Conservation (phyloP, 1,140 invertebrate genomes). For the Branchinecta lynchi region DNA sequence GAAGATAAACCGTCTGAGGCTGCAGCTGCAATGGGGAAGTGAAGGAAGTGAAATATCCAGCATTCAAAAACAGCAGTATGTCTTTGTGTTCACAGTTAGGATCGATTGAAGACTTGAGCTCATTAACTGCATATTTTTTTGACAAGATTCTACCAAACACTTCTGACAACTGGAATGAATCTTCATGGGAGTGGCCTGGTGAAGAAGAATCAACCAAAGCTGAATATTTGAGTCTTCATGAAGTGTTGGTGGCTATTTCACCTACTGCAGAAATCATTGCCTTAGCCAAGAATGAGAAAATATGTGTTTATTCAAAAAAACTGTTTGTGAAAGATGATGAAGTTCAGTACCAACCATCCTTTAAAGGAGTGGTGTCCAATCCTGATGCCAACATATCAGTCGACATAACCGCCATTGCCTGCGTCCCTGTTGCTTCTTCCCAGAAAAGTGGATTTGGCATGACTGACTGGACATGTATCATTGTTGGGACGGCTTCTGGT, state of each 20-base stretch:
- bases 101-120: neutral
- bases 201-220: neutral
- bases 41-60: too few relatives aligned
- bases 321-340: neutral
- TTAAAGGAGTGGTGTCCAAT: neutral
- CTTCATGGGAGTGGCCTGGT: neutral
- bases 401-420: constrained; percentile 38
- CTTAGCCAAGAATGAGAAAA: neutral
- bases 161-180: neutral
- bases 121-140: neutral
- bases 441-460: constrained; percentile 43
- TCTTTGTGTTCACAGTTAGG: neutral
- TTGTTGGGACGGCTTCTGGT: constrained; percentile 69
- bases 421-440: constrained; percentile 48
- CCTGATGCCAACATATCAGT: constrained; percentile 29
- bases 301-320: neutral
- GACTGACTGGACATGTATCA: constrained; percentile 86
- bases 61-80: neutral
- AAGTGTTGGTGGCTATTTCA: neutral
- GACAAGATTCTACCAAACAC: neutral
- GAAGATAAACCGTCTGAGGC: too few relatives aligned
- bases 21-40: too few relatives aligned
- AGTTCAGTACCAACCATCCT: neutral
- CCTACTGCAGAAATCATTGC: neutral
- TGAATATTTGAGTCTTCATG: neutral